Conservation (phyloP, 2,113 vertebrate genomes). For the Austrofundulus limnaeus region DNA sequence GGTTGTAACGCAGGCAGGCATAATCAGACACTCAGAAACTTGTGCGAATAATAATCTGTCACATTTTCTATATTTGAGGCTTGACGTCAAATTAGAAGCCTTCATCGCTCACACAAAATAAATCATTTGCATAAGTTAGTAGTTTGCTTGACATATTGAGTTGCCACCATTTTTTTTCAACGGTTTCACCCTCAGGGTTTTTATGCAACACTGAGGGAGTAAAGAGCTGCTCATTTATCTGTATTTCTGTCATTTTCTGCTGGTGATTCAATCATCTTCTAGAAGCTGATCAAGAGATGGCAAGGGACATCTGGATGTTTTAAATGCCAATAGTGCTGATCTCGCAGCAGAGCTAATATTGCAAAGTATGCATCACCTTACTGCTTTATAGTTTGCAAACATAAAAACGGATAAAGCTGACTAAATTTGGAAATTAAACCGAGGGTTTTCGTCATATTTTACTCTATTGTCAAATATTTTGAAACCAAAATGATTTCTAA, state of each 20-base stretch:
- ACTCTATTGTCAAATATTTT: neutral
- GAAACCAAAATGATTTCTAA: conserved; percentile 25
- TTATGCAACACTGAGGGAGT: neutral
- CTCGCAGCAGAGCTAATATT: neutral
- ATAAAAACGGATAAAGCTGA: too few species aligned
- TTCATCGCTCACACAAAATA: neutral
- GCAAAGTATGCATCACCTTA: neutral
- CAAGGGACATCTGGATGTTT: conserved; percentile 1
- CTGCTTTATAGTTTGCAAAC: neutral
- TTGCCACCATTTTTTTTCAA: neutral
- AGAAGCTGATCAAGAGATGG: conserved; percentile 1
- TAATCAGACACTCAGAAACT: too few species aligned
- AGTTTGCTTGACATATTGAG: neutral
- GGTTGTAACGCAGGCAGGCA: too few species aligned
- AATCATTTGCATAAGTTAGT: neutral
- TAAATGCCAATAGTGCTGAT: neutral
- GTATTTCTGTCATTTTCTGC: neutral
- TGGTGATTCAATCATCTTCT: neutral
- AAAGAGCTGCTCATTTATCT: neutral
- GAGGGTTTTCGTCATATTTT: too few species aligned
- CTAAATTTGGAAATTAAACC: too few species aligned
- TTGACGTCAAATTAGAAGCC: conserved; percentile 3
- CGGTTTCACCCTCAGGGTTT: neutral
- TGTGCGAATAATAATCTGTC: neutral
- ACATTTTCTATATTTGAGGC: neutral